Conservation (phyloP, 2,797 vertebrate genomes). For the Sphenopsis melanotis region DNA sequence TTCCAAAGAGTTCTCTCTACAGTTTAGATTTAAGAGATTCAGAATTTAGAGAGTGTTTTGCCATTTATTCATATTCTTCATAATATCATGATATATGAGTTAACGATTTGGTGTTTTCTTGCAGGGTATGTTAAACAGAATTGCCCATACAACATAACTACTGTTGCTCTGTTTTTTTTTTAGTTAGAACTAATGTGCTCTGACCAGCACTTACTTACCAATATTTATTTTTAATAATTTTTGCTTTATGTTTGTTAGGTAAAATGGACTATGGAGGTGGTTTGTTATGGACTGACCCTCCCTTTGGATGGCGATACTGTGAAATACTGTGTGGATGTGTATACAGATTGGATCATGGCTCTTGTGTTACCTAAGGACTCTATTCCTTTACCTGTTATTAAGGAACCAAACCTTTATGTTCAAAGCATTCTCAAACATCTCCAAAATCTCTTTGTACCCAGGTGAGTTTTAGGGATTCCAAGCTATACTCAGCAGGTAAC, state of each 20-base stretch:
- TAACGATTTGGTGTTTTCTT: background rate
- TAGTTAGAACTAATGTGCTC: background rate
- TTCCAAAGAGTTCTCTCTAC: background rate
- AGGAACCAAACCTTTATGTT: slow-evolving; percentile 89
- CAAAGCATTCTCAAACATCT: slow-evolving; percentile 92
- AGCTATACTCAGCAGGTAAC: background rate
- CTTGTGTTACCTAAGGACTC: slow-evolving; percentile 86
- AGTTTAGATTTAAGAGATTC: background rate
- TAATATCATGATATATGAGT: background rate
- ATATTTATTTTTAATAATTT: background rate
- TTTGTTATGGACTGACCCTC: slow-evolving; percentile 89
- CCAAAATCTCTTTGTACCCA: slow-evolving; percentile 90
- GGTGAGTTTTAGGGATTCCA: slow-evolving; percentile 71
- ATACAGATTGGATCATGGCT: slow-evolving; percentile 94
- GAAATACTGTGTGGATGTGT: slow-evolving; percentile 91
- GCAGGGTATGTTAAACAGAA: background rate
- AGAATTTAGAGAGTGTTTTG: background rate
- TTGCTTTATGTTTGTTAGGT: slow-evolving; percentile 76
- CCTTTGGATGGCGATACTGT: slow-evolving; percentile 90
- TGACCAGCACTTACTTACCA: background rate
- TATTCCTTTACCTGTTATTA: slow-evolving; percentile 87
- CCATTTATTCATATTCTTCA: background rate
- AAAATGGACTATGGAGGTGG: slow-evolving; percentile 96
- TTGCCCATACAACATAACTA: accelerated
- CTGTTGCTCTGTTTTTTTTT: background rate